These are phyloP conservation scores for Gymnocheta viridis DNA, from an alignment of 2,888 invertebrate genomes.

Conservation along the genomic window DNA sequence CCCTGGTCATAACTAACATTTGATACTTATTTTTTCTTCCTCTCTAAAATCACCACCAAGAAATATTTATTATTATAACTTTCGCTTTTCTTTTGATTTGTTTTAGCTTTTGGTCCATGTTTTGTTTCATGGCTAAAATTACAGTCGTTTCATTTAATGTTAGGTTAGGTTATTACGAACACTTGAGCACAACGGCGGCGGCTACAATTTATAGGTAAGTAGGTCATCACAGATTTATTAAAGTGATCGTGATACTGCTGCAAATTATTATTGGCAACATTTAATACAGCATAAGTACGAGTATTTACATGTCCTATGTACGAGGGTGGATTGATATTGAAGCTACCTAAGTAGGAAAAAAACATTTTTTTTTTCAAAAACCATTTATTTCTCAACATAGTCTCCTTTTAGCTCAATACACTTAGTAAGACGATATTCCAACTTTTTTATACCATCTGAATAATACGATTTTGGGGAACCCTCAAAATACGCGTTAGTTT, in stretches of 20 bases:
- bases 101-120: not conserved
- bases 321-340: too few relatives aligned
- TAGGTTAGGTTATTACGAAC: slow-evolving; percentile 46
- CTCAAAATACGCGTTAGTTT: too few relatives aligned
- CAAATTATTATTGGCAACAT: not conserved
- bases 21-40: slow-evolving; percentile 9
- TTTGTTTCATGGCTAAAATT: slow-evolving; percentile 37
- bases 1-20: too few relatives aligned
- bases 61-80: slow-evolving; percentile 40
- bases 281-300: too few relatives aligned
- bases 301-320: too few relatives aligned
- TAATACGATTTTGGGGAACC: too few relatives aligned
- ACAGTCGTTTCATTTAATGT: slow-evolving; percentile 41
- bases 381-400: too few relatives aligned
- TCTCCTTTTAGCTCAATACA: too few relatives aligned
- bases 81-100: slow-evolving; percentile 42
- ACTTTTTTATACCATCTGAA: too few relatives aligned
- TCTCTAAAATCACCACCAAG: slow-evolving; percentile 31
- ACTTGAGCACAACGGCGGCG: not conserved
- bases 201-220: slow-evolving; percentile 27
- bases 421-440: too few relatives aligned
- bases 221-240: slow-evolving; percentile 21
- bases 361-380: too few relatives aligned
- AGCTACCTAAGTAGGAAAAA: too few relatives aligned
- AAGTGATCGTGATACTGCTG: slow-evolving; percentile 7